Base-by-base conservation (phyloP, 2,113 vertebrate genomes). In the Ameiurus melas region DNA sequence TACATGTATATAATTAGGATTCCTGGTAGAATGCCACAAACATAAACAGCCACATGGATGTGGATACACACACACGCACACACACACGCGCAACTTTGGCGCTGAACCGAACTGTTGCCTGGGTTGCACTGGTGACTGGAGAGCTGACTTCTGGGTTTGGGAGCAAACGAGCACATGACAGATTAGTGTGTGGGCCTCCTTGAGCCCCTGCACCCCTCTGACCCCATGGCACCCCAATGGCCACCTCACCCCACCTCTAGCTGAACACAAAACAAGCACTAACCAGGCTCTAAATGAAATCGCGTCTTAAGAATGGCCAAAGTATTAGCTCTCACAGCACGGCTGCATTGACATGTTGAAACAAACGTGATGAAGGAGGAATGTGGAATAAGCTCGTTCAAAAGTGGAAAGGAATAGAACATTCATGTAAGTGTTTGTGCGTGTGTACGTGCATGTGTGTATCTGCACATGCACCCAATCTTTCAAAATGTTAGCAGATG, bases 81-180 rank as follows among this genome's bases (percentile, higher is more conserved):
- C 60, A 51, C 47, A 82, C 57, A 62, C 58, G 82, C 27, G 36
- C 16, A 90, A 90, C 92, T 92, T 95, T 91, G 91, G 93, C 95
- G 92, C 92, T 94, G 93, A 95, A 96, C 93, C 94, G 90, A 94
- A 93, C 92, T 16, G 93, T 95, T 93, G 91, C 93, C 94, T 90
- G 86, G 93, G 96, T 95, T 96, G 92, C 95, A 96, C 92, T 95
- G 95, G 95, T 95, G 96, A 97, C 92, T 94, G 93, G 87, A 95
- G 95, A 92, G 90, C 94, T 94, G 93, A 95, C 92, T 94, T 95
- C 94, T 95, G 95, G 94, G 91, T 93, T 96, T 93, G 93, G 91
- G 93, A 94, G 95, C 95, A 97, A 97, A 96, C 94, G 94, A 97
- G 94, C 94, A 94, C 95, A 96, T 97, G 96, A 97, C 95, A 95